These are phyloP conservation scores for Schizopygopsis malacanthus DNA, from an alignment of 2,797 vertebrate species.

Conservation along the genomic window DNA sequence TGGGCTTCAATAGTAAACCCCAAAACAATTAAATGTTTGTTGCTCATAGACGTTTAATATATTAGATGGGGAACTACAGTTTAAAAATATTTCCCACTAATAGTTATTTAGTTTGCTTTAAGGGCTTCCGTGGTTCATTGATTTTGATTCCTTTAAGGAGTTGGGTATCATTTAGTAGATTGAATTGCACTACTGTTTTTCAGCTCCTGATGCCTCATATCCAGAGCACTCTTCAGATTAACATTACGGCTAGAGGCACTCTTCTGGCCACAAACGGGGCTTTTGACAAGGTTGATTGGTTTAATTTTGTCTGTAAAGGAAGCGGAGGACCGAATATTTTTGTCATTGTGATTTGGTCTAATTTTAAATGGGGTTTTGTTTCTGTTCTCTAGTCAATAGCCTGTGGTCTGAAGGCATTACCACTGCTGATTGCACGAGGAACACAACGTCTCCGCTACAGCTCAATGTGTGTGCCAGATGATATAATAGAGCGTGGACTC, in stretches of 20 bases:
- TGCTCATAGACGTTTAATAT: neutral
- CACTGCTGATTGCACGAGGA: slow-evolving; percentile 72
- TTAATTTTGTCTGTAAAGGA: neutral
- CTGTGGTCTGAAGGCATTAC: slow-evolving; percentile 75
- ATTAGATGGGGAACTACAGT: neutral
- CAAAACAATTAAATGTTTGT: neutral
- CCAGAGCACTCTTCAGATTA: slow-evolving; percentile 82
- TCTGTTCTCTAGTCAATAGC: slow-evolving; percentile 68
- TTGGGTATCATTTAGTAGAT: neutral
- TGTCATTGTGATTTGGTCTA: neutral
- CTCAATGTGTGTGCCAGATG: slow-evolving; percentile 80
- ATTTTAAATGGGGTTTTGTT: neutral
- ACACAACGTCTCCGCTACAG: slow-evolving; percentile 70
- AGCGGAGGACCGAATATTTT: neutral
- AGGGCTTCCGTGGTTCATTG: neutral
- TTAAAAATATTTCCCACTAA: accelerated
- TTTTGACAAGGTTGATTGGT: slow-evolving; percentile 79
- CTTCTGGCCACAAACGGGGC: slow-evolving; percentile 77
- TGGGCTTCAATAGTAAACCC: neutral
- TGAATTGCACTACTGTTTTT: neutral
- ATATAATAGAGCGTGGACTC: slow-evolving; percentile 77
- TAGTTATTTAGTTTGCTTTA: neutral
- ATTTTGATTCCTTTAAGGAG: neutral
- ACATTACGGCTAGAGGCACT: slow-evolving; percentile 76
- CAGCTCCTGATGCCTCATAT: slow-evolving; percentile 83